These are phyloP conservation scores for Phoenicopterus ruber DNA, from an alignment of 2,113 vertebrate species.

Conservation along the genomic window DNA sequence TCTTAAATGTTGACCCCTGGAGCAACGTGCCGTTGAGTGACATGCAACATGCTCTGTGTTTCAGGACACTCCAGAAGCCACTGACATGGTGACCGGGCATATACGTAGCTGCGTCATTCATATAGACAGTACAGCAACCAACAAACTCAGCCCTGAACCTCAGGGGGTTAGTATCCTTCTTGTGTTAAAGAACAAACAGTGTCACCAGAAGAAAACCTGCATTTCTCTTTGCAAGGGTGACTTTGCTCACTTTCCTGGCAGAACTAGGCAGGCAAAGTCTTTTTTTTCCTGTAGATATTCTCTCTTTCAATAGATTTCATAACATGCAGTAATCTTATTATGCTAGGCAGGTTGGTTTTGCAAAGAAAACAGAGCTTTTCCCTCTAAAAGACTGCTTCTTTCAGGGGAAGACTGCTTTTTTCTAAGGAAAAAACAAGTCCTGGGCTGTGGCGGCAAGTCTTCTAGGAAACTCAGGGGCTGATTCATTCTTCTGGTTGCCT, in stretches of 20 bases:
- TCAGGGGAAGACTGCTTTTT: not conserved
- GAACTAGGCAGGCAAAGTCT: not conserved
- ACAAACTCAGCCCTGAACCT: not conserved
- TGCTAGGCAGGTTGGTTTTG: not conserved
- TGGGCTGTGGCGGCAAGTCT: not conserved
- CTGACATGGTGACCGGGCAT: not conserved
- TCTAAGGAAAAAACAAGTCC: not conserved
- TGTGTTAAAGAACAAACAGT: not conserved
- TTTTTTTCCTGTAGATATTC: not conserved
- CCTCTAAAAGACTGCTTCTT: not conserved
- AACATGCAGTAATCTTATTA: not conserved
- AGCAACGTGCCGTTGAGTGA: accelerated
- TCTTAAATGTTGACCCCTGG: not conserved
- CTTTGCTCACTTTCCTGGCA: not conserved
- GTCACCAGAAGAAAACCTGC: not conserved
- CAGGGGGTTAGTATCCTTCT: not conserved
- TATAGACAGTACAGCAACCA: not conserved
- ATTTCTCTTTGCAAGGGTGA: not conserved
- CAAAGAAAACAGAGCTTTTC: not conserved
- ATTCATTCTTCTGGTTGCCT: not conserved
- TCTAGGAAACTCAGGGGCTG: not conserved
- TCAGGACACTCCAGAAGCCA: not conserved
- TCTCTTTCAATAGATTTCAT: not conserved
- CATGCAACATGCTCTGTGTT: not conserved
- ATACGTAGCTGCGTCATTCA: not conserved